Base-by-base conservation (phyloP, 2,797 vertebrate species). In the Sus cebifrons region DNA sequence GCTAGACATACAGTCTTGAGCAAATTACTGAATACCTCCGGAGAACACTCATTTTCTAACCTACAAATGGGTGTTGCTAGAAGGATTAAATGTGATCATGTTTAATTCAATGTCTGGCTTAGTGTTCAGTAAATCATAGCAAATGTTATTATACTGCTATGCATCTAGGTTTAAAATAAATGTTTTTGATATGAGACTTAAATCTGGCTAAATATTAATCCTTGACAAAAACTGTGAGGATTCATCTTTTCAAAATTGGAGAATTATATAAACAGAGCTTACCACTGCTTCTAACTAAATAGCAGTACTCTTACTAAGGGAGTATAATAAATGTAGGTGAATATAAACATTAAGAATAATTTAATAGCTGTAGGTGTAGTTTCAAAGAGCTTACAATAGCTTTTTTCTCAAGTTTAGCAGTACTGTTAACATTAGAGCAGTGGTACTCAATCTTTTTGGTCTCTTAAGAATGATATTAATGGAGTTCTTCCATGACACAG, bases 381-480 rank as follows among this genome's bases (percentile, higher is more conserved):
- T 52, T 95, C 74, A 88, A 86, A 94, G 81, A 36, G 40, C 5
- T 94, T 87, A 71, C 17, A 89, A 56, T 6, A 73, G 44, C 36
- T 92, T 79, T 68, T 29, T 21, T 6, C 15, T 94, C 16, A 92
- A 78, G 40, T 94, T 96, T 86, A 87, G 16, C 4, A 79, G 21
- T 32, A 71, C 13, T 54, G 29, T 84, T 68, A 94, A 87, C 32
- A 64, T 92, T 68, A 87, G 71, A 74, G 9, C 36, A 85, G 17
- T 60, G 67, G 36, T 27, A 91, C 20, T 91, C 49, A 95, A 92
- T 90, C 6, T 52, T 91, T 54, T 73, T 93, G 2, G 49, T n/a
- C 27, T 93, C 27, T 91, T 96, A 87, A 95, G 91, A 94, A 89
- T 75, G 86, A n/a, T 70, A 92, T 70, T 86, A 91, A 88, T 78